phyloP scores from a whole-genome alignment of 2,888 invertebrate species.

The Drosophila recens region DNA sequence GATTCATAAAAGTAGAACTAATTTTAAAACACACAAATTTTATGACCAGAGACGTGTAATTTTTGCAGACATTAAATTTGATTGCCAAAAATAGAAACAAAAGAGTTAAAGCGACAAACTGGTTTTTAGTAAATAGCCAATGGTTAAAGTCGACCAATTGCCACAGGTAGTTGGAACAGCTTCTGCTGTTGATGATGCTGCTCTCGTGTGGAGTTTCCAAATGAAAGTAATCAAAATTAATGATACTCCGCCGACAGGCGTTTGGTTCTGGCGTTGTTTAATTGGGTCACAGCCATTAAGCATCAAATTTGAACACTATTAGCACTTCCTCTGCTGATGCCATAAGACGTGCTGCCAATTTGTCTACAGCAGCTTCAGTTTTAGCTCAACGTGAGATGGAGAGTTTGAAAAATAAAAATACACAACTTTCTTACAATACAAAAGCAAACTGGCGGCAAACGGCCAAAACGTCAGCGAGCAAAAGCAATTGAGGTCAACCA shows the following conservation, averaged over 20 bases:
- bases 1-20: conserved; percentile 9
- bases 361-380: conserved; percentile 53
- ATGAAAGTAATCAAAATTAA: conserved; percentile 79
- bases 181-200: conserved; percentile 11
- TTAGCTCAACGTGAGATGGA: conserved; percentile 16
- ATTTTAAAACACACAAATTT: conserved; percentile 10
- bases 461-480: conserved; percentile 75
- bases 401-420: conserved; percentile 64
- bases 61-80: conserved; percentile 52
- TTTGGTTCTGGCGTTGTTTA: conserved; percentile 51
- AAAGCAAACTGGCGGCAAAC: conserved; percentile 58
- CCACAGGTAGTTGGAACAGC: conserved; percentile 2
- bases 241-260: conserved; percentile 64
- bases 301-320: conserved; percentile 76
- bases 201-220: conserved; percentile 55
- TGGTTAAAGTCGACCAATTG: conserved; percentile 17
- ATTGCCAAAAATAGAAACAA: conserved; percentile 64
- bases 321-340: conserved; percentile 72
- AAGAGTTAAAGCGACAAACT: conserved; percentile 67
- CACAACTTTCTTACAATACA: conserved; percentile 71
- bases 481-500: conserved; percentile 83
- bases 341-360: conserved; percentile 73
- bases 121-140: conserved; percentile 36
- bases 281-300: conserved; percentile 80
- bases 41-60: conserved; percentile 23